These are phyloP conservation scores for Anguilla megastoma DNA, from an alignment of 2,797 vertebrate species.

Conservation along the genomic window DNA sequence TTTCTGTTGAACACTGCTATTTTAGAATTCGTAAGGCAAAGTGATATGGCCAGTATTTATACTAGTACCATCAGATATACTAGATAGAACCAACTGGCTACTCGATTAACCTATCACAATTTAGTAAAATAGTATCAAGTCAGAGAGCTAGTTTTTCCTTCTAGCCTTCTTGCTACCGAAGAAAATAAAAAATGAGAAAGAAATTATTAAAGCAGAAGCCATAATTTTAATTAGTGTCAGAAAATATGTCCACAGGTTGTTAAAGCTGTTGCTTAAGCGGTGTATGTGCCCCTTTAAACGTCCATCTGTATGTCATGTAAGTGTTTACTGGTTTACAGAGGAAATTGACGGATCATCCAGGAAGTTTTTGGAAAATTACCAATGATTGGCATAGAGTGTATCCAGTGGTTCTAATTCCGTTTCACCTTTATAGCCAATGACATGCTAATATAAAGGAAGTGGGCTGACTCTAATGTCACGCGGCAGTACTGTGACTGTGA, in stretches of 20 bases:
- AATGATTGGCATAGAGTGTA: conserved; percentile 21
- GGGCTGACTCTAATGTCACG: conserved; percentile 64
- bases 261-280: neutral
- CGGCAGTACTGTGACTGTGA: conserved; percentile 61
- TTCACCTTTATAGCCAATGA: neutral
- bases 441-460: neutral
- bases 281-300: neutral
- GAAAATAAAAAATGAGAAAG: neutral
- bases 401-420: conserved; percentile 25
- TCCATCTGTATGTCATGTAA: neutral
- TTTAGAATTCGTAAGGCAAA: neutral
- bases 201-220: neutral
- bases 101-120: neutral
- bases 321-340: neutral
- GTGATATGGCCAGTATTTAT: neutral
- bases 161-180: neutral
- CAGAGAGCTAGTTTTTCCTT: neutral
- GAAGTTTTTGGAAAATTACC: conserved; percentile 29
- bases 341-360: conserved; percentile 29
- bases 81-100: too few species aligned
- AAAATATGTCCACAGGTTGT: neutral
- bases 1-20: neutral
- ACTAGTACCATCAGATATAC: neutral
- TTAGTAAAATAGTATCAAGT: neutral
- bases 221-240: neutral